phyloP scores from a whole-genome alignment of 2,888 invertebrate species.

The Trissolcus brochymenae region DNA sequence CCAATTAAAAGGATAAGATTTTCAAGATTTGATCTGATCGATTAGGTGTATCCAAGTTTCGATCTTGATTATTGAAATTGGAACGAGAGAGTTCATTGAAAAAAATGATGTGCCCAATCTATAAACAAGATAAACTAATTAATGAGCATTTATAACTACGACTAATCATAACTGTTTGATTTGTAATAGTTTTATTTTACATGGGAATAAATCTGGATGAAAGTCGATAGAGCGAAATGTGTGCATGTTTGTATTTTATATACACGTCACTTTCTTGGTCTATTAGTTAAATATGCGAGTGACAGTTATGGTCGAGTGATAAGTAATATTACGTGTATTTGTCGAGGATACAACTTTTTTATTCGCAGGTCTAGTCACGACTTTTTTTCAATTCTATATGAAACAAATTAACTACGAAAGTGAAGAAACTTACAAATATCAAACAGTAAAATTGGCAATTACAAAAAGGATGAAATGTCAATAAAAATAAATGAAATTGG shows the following conservation, averaged over 20 bases:
- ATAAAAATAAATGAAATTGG: too few relatives aligned
- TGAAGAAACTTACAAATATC: too few relatives aligned
- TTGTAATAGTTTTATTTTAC: conserved; percentile 22
- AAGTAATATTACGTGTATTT: conserved; percentile 46
- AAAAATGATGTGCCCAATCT: conserved; percentile 7
- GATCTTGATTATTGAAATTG: neutral
- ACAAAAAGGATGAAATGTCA: too few relatives aligned
- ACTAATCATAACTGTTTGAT: conserved; percentile 35
- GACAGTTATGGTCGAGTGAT: conserved; percentile 43
- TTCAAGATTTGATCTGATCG: too few relatives aligned
- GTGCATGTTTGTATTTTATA: neutral
- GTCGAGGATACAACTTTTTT: conserved; percentile 42
- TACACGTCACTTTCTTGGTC: conserved; percentile 27
- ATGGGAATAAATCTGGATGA: conserved; percentile 20
- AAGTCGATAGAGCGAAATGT: conserved; percentile 31
- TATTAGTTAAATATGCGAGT: conserved; percentile 24
- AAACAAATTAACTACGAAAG: too few relatives aligned
- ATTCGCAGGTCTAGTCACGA: neutral
- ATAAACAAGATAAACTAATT: conserved; percentile 36
- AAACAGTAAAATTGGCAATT: too few relatives aligned
- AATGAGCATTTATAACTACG: conserved; percentile 17
- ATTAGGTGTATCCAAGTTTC: too few relatives aligned
- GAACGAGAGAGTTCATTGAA: conserved; percentile 5
- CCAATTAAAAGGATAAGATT: too few relatives aligned
- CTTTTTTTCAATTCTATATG: too few relatives aligned